A percentile compares a stretch with the other conserved stretches of the same genome.
phyloP scores from a whole-genome alignment of 2,113 vertebrate species.

The Onychostoma macrolepis region DNA sequence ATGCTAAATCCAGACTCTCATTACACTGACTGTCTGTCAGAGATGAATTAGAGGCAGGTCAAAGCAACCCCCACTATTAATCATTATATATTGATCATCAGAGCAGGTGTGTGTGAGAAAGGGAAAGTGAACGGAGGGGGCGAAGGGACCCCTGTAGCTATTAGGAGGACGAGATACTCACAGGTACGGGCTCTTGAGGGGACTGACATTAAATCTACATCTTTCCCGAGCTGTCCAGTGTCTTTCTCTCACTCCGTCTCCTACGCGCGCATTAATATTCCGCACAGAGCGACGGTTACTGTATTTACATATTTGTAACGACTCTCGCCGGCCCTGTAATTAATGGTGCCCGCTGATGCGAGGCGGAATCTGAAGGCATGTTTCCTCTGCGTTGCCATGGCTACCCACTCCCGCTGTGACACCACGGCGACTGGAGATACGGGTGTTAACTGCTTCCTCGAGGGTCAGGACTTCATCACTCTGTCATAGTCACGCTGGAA shows the following conservation, averaged over 20 bases:
- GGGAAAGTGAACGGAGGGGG: too few species aligned
- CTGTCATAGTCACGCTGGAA: slow-evolving; percentile 45
- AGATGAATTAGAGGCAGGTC: slow-evolving; percentile 73
- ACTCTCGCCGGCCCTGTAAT: slow-evolving; percentile 48
- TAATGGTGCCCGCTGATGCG: slow-evolving; percentile 47
- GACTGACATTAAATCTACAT: neutral
- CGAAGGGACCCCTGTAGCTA: slow-evolving; percentile 40
- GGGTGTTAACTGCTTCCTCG: slow-evolving; percentile 40
- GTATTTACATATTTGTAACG: slow-evolving; percentile 47
- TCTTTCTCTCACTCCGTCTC: neutral
- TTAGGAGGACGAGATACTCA: slow-evolving; percentile 22
- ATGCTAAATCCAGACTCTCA: slow-evolving; percentile 70
- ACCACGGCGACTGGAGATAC: slow-evolving; percentile 40
- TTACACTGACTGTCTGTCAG: slow-evolving; percentile 71
- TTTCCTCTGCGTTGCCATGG: slow-evolving; percentile 50
- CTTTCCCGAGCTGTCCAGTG: neutral
- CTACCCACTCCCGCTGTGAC: slow-evolving; percentile 24
- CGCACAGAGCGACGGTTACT: slow-evolving; percentile 13
- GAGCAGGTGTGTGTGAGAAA: neutral
- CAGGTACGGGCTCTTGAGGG: neutral
- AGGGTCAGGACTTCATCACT: slow-evolving; percentile 48
- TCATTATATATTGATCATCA: slow-evolving; percentile 73
- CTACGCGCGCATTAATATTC: slow-evolving; percentile 32
- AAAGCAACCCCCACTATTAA: slow-evolving; percentile 64
- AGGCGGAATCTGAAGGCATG: slow-evolving; percentile 5